phyloP scores from a whole-genome alignment of 2,113 vertebrate species.

The Gallinago undulata region DNA sequence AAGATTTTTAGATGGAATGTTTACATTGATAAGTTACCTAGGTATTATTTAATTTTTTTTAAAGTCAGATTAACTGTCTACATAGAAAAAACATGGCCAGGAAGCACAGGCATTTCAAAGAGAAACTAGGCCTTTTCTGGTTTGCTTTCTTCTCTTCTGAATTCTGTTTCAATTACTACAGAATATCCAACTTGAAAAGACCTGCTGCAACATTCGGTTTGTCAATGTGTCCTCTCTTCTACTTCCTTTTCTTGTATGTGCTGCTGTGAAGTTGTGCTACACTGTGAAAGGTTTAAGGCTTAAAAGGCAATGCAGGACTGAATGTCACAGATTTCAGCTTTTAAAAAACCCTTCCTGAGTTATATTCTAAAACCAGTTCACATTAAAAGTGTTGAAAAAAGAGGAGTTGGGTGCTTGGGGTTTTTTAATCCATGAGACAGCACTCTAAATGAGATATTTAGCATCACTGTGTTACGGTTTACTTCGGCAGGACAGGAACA shows the following conservation, averaged over 20 bases:
- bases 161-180: neutral
- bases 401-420: neutral
- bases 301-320: neutral
- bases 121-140: neutral
- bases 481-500: neutral
- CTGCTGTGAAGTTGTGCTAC: neutral
- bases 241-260: neutral
- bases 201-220: neutral
- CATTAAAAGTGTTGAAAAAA: neutral
- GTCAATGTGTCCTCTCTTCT: neutral
- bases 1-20: neutral
- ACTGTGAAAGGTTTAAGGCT: neutral
- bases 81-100: fast-evolving
- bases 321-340: neutral
- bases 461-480: neutral
- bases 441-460: neutral
- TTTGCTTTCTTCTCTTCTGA: neutral
- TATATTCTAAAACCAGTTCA: neutral
- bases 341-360: neutral
- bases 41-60: neutral
- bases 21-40: neutral
- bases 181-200: neutral
- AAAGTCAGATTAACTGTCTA: neutral
- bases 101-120: neutral
- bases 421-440: neutral